These are phyloP conservation scores for Pachyseris speciosa DNA, from an alignment of 64 coral and sea anemone species.

Conservation along the genomic window DNA sequence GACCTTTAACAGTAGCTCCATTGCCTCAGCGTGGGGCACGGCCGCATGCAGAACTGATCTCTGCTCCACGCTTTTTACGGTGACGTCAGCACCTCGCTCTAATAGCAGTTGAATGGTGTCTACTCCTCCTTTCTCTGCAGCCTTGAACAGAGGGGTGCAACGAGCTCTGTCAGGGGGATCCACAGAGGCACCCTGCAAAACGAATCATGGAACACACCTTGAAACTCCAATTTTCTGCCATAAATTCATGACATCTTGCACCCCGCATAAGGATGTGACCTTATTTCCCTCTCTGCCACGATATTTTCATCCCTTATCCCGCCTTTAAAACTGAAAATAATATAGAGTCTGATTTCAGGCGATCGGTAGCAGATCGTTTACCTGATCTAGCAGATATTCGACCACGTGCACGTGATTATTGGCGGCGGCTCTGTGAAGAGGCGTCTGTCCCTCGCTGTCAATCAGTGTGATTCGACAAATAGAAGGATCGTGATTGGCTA, in stretches of 20 bases:
- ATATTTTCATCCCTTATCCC: too few relatives aligned
- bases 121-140: constrained; percentile 55
- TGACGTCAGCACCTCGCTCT: constrained; percentile 66
- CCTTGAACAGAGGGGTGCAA: constrained; percentile 70
- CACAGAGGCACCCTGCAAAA: constrained; percentile 46
- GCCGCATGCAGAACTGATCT: constrained; percentile 63
- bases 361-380: too few relatives aligned
- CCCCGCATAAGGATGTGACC: too few relatives aligned
- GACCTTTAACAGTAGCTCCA: constrained; percentile 58
- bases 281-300: too few relatives aligned
- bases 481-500: constrained; percentile 57
- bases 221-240: too few relatives aligned
- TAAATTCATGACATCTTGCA: too few relatives aligned
- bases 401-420: constrained; percentile 57
- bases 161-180: constrained; percentile 64
- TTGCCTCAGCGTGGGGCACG: constrained; percentile 5
- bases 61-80: constrained; percentile 34
- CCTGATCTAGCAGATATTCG: constrained; percentile 79
- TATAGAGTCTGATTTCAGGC: too few relatives aligned
- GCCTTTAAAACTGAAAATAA: too few relatives aligned
- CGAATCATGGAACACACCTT: background rate
- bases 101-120: constrained; percentile 67
- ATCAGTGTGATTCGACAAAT: constrained; percentile 69
- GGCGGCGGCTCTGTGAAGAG: constrained; percentile 63
- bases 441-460: constrained; percentile 46